Percentiles rank a stretch among this genome's conserved stretches.
Evolutionary conservation across 2,888 invertebrate genomes (phyloP).

Genomic region (Campaea margaritaria): DNA sequence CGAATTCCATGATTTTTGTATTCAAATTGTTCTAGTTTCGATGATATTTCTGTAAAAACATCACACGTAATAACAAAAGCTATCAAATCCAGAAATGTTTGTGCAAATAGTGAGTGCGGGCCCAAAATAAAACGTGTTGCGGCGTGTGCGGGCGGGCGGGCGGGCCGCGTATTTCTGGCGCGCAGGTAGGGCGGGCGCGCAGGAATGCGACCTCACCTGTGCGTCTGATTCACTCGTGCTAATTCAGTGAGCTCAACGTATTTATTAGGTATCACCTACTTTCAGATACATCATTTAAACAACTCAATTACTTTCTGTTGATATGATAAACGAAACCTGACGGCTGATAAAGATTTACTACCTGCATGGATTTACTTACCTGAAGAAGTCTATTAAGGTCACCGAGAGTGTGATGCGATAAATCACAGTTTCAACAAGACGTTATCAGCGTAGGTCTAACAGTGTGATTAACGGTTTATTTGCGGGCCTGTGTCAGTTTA

Average conservation of each 20-base stretch:
- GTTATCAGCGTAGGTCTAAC: constrained; percentile 55
- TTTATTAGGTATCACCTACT: constrained; percentile 66
- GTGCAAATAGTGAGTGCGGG: constrained; percentile 42
- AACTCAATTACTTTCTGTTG: constrained; percentile 9
- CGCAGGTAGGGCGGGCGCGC: constrained; percentile 76
- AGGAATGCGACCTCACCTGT: constrained; percentile 85
- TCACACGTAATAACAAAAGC: constrained; percentile 50
- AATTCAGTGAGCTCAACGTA: constrained; percentile 77
- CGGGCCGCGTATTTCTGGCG: constrained; percentile 79
- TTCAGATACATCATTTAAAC: constrained; percentile 52
- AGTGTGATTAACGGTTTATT: constrained; percentile 79
- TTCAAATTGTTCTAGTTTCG: neutral
- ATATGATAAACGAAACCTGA: constrained; percentile 1
- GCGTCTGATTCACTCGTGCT: constrained; percentile 79
- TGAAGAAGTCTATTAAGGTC: constrained; percentile 5
- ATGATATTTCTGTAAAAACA: constrained; percentile 27
- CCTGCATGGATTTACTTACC: constrained; percentile 1
- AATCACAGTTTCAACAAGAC: constrained; percentile 47
- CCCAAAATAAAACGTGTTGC: constrained; percentile 46
- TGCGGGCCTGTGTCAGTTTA: constrained; percentile 71
- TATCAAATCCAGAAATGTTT: constrained; percentile 54
- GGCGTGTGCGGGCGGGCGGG: constrained; percentile 52
- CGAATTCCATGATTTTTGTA: neutral
- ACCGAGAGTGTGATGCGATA: constrained; percentile 28
- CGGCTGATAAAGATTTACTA: constrained; percentile 5